These are phyloP conservation scores for Anniella stebbinsi DNA, from an alignment of 2,797 vertebrate species.

Conservation along the genomic window DNA sequence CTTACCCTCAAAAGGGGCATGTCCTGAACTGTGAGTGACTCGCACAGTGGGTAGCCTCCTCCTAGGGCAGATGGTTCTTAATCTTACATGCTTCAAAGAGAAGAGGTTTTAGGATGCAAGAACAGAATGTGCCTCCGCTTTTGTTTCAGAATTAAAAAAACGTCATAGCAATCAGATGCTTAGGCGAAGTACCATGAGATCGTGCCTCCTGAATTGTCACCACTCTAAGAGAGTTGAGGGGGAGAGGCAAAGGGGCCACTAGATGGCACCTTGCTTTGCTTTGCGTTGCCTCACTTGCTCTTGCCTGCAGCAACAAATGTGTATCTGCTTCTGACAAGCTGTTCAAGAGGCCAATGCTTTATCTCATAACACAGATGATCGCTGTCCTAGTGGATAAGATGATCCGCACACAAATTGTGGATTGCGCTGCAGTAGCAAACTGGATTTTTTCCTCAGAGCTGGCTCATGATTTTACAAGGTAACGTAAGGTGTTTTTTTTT, in stretches of 20 bases:
- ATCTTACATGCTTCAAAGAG: not conserved
- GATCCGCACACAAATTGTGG: constrained; percentile 96
- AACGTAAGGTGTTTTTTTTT: constrained; percentile 33
- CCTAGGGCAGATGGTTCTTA: not conserved
- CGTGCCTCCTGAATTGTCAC: not conserved
- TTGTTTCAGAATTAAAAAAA: not conserved
- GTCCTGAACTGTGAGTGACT: not conserved
- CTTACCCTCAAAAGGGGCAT: not conserved
- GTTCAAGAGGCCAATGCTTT: not conserved
- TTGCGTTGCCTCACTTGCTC: not conserved
- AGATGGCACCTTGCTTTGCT: not conserved
- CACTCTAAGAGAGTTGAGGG: not conserved
- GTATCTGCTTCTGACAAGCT: not conserved
- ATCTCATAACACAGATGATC: constrained; percentile 87
- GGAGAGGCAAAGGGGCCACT: too few relatives aligned
- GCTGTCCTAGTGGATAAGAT: constrained; percentile 97
- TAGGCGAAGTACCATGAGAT: not conserved
- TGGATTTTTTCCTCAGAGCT: constrained; percentile 99
- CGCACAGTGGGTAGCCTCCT: not conserved
- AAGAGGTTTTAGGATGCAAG: not conserved
- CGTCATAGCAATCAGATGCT: not conserved
- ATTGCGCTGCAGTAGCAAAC: constrained; percentile 97
- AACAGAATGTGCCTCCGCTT: not conserved
- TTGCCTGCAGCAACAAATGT: not conserved
- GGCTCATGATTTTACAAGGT: constrained; percentile 97